phyloP scores from a whole-genome alignment of 2,888 invertebrate species.

The Zonitis immaculata region DNA sequence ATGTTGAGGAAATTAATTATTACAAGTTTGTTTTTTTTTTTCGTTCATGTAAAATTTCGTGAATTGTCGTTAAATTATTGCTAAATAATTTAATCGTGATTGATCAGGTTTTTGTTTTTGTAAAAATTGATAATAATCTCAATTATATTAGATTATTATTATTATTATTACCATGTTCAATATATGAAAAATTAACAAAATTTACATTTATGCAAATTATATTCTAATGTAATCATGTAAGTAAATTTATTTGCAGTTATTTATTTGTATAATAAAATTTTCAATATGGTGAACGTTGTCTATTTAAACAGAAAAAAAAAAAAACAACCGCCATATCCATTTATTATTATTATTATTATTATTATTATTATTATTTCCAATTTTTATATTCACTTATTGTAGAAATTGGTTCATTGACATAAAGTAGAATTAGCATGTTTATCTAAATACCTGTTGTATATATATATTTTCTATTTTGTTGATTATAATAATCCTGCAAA shows the following conservation, averaged over 20 bases:
- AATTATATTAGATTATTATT: not conserved
- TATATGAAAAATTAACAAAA: slow-evolving; percentile 1
- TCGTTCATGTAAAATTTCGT: no score
- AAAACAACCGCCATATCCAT: no score
- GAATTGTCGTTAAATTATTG: no score
- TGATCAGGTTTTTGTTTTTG: not conserved
- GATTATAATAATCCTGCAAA: not conserved
- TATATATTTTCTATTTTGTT: no score
- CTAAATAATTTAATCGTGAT: not conserved
- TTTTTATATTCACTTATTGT: not conserved
- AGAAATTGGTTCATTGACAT: slow-evolving; percentile 1
- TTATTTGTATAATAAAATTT: slow-evolving; percentile 1
- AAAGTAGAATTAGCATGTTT: not conserved
- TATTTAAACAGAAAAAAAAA: no score
- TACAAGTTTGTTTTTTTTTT: not conserved
- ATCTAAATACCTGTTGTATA: not conserved
- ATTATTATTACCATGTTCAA: not conserved
- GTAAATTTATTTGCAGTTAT: slow-evolving; percentile 1
- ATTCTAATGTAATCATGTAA: slow-evolving; percentile 1
- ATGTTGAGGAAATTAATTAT: not conserved
- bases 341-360: not conserved
- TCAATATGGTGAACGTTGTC: not conserved
- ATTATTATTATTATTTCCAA: not conserved
- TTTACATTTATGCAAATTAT: slow-evolving; percentile 5
- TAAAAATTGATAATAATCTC: not conserved